A percentile compares a stretch with the other conserved stretches of the same genome.
phyloP scores from a whole-genome alignment of 2,888 invertebrate genomes.

The Ormia ochracea region DNA sequence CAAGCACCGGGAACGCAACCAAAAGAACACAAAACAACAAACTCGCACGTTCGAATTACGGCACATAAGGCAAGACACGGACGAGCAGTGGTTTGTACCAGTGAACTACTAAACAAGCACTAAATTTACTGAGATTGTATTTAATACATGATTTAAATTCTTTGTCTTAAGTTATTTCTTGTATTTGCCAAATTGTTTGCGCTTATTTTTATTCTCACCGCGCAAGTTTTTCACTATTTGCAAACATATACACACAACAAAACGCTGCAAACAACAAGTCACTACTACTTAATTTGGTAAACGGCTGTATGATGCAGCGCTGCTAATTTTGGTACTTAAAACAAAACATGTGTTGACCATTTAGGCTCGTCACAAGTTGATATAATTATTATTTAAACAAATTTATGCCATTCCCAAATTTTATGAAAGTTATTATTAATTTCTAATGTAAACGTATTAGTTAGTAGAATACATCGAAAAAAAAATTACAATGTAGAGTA shows the following conservation, averaged over 20 bases:
- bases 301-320: constrained; percentile 9
- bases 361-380: neutral
- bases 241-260: constrained; percentile 3
- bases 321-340: neutral
- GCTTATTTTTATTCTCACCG: constrained; percentile 47
- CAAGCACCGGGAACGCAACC: constrained; percentile 14
- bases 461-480: too few species aligned
- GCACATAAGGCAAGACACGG: neutral
- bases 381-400: neutral
- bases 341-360: neutral
- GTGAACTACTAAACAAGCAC: constrained; percentile 64
- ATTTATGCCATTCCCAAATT: too few species aligned
- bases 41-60: constrained; percentile 47
- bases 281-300: constrained; percentile 43
- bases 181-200: neutral
- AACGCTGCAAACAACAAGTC: constrained; percentile 47
- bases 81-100: constrained; percentile 47
- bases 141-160: constrained; percentile 44
- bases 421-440: too few species aligned
- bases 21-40: constrained; percentile 45
- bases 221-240: constrained; percentile 44
- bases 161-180: constrained; percentile 22
- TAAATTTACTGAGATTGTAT: constrained; percentile 34
- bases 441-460: too few species aligned
- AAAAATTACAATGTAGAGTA: too few species aligned